Percentiles rank a stretch among this genome's conserved stretches.
phyloP scores from a whole-genome alignment of 2,888 invertebrate species.

The Resseliella maxima region DNA sequence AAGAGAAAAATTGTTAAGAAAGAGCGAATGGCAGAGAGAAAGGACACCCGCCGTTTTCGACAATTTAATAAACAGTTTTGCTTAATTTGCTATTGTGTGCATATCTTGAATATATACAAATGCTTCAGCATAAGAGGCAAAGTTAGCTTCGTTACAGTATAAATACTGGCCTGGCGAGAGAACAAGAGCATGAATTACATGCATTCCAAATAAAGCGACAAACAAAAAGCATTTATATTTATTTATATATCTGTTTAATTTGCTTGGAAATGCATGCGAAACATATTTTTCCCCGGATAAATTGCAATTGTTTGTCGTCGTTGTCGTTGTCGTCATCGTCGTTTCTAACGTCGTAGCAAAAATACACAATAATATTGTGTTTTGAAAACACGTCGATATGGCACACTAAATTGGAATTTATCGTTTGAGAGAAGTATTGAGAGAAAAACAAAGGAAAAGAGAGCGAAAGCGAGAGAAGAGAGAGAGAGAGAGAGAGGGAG shows the following conservation, averaged over 20 bases:
- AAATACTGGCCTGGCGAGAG: not conserved
- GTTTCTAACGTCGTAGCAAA: not conserved
- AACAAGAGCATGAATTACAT: not conserved
- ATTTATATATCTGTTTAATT: conserved; percentile 42
- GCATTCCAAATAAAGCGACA: conserved; percentile 26
- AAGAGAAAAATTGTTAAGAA: too few relatives aligned
- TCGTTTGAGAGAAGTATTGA: too few relatives aligned
- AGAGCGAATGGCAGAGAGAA: not conserved
- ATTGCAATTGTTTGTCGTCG: conserved; percentile 27
- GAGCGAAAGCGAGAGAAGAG: not conserved
- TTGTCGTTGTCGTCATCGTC: too few relatives aligned
- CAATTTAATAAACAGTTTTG: conserved; percentile 49
- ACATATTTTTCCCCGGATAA: conserved; percentile 8
- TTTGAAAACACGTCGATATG: not conserved
- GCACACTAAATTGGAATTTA: conserved; percentile 1
- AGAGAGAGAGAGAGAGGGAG: not conserved
- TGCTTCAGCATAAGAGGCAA: not conserved
- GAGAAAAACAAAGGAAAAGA: not conserved
- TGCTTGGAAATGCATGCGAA: conserved; percentile 41
- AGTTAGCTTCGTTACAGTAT: not conserved
- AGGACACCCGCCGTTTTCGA: conserved; percentile 51
- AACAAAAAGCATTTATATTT: conserved; percentile 7
- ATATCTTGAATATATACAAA: not conserved
- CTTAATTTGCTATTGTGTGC: conserved; percentile 44
- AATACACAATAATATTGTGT: not conserved